Evolutionary conservation across 2,797 vertebrate genomes (phyloP), one percentile per base, ranked within the genome.

Genomic region (Gymnoscopelus braueri): DNA sequence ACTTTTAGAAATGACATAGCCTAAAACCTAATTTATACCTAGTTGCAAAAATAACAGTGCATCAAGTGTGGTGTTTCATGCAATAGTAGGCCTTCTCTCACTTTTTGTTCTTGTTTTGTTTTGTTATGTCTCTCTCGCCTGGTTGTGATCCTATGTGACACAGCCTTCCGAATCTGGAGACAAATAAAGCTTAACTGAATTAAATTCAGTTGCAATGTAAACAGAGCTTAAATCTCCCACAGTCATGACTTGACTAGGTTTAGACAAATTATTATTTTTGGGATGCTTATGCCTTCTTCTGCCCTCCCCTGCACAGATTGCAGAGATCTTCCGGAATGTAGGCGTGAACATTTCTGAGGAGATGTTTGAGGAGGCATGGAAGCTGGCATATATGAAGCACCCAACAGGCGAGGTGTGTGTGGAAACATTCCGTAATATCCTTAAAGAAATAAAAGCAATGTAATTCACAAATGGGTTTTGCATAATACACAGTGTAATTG

Each of bases 311-410:
- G 90, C 71, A 59, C 87, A 98, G 97, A 95, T 99, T 71, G 73
- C 87, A 68, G 81, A 86, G 58, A 92, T 99, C 85, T 91, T 97
- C 75, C 76, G 26, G 69, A 96, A 95, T 32, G 89, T 92, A 47
- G 95, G 94, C 0, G 59, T 93, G 64, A 68, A 84, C 12, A 69
- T 96, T 89, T 88, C 94, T 10, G 88, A 91, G 51, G 92, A 95
- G 75, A 91, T 65, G 2, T 96, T 97, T 79, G 94, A 97, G 72
- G 92, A 95, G 68, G 87, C 93, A n/a, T 97, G 97, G 96, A 90
- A 91, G 71, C 81, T 94, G 82, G 94, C 96, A 0, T 87, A 93
- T 59, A 80, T 67, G 72, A 95, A 87, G 80, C 89, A 95, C 56
- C 88, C 93, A 0, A 78, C 67, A 26, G 94, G 96, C 70, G 90